A percentile compares a stretch with the other conserved stretches of the same genome.
Conservation (phyloP, 1,140 invertebrate species). For the Drosophila nasuta region DNA sequence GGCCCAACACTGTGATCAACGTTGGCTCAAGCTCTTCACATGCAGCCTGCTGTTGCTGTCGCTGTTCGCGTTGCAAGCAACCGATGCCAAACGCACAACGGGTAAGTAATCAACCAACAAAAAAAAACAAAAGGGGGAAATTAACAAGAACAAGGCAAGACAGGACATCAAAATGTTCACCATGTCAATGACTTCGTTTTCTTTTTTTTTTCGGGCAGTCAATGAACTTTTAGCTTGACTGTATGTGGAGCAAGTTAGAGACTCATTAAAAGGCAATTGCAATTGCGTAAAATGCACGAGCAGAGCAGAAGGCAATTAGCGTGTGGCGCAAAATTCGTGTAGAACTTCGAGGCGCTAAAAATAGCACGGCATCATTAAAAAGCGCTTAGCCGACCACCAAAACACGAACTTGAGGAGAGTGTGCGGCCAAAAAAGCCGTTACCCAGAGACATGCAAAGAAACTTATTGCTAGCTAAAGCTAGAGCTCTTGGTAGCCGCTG, state of each 20-base stretch:
- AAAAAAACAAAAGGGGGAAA: not conserved
- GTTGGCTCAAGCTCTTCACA: slow-evolving; percentile 73
- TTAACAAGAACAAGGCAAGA: not conserved
- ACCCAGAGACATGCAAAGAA: slow-evolving; percentile 31
- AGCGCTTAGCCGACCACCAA: slow-evolving; percentile 57
- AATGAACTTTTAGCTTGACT: slow-evolving; percentile 51
- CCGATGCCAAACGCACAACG: slow-evolving; percentile 63
- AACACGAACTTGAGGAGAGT: slow-evolving; percentile 48
- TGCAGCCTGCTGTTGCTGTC: slow-evolving; percentile 54
- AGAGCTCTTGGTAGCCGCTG: not conserved
- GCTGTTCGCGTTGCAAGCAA: slow-evolving; percentile 43
- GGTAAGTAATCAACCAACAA: slow-evolving; percentile 48
- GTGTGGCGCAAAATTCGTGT: slow-evolving; percentile 64
- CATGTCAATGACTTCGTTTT: slow-evolving; percentile 24
- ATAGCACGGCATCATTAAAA: slow-evolving; percentile 80
- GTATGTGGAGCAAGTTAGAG: slow-evolving; percentile 63
- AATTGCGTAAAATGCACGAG: slow-evolving; percentile 67
- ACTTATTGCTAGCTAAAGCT: slow-evolving; percentile 33
- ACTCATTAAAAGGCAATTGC: slow-evolving; percentile 63
- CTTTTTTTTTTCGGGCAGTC: slow-evolving; percentile 54
- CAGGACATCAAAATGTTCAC: not conserved
- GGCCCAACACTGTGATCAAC: slow-evolving; percentile 73
- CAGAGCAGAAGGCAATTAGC: slow-evolving; percentile 38
- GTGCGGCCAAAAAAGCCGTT: slow-evolving; percentile 61
- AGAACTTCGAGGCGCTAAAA: slow-evolving; percentile 70